Percentiles rank a stretch among this genome's conserved stretches.
phyloP scores from a whole-genome alignment of 2,797 vertebrate genomes.

The Pangasius mekongensis region DNA sequence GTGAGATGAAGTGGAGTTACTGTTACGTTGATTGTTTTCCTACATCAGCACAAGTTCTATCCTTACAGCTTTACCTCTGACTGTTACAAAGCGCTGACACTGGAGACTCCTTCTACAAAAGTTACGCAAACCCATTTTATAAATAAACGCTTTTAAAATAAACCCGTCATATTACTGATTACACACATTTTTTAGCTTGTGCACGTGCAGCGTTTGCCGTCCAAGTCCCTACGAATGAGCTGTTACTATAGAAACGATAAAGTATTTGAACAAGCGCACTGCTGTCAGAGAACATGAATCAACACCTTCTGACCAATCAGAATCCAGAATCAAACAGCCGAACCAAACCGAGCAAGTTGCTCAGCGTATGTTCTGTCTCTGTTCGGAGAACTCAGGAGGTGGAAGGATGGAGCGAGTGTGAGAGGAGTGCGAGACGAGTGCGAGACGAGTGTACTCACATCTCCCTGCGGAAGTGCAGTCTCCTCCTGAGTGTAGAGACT shows the following conservation, averaged over 20 bases:
- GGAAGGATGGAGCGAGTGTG: not conserved
- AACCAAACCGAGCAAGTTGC: not conserved
- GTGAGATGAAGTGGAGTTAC: not conserved
- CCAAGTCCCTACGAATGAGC: not conserved
- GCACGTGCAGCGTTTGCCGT: not conserved
- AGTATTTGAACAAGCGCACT: not conserved
- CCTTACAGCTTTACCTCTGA: not conserved
- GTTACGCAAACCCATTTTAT: too few relatives aligned
- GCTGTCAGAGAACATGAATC: not conserved
- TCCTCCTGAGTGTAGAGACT: conserved; percentile 77
- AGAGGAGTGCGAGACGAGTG: not conserved
- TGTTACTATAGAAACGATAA: not conserved
- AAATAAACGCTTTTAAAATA: too few relatives aligned
- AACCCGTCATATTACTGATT: not conserved
- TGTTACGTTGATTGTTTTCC: not conserved
- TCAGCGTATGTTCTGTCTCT: not conserved
- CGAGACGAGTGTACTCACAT: conserved; percentile 68
- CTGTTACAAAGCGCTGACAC: not conserved
- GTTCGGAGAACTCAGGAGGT: not conserved
- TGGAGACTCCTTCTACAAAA: not conserved
- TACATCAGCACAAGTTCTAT: not conserved
- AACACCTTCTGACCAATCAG: not conserved
- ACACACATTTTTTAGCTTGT: not conserved
- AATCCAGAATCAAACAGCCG: too few relatives aligned
- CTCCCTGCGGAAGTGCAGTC: conserved; percentile 72